phyloP scores from a whole-genome alignment of 2,113 vertebrate genomes.

The Alces alces region DNA sequence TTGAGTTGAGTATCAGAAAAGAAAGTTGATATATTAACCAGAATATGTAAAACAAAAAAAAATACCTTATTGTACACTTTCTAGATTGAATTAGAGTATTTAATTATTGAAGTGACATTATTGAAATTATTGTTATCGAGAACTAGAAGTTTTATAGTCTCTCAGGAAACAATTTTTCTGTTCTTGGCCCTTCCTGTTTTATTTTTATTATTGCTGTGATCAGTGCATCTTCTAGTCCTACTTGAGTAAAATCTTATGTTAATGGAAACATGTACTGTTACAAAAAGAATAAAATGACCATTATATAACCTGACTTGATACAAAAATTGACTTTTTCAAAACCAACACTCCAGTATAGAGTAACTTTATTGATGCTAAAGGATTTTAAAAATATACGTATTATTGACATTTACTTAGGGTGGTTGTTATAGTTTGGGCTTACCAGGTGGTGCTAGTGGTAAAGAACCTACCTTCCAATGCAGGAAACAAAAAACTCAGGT shows the following conservation, averaged over 20 bases:
- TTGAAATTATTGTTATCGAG: neutral
- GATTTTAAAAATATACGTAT: neutral
- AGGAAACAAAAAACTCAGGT: neutral
- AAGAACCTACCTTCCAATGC: neutral
- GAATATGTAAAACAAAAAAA: neutral
- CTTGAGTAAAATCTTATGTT: slow-evolving; percentile 55
- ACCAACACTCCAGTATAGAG: neutral
- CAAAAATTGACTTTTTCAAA: slow-evolving; percentile 18
- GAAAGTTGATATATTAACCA: neutral
- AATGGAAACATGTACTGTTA: slow-evolving; percentile 56
- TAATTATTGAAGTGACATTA: neutral
- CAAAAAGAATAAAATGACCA: slow-evolving; percentile 42
- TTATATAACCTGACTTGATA: neutral
- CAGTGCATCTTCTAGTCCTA: neutral
- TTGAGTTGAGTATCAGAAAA: neutral
- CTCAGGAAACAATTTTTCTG: neutral
- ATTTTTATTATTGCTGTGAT: slow-evolving; percentile 40
- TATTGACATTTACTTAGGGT: neutral
- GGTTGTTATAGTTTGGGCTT: neutral
- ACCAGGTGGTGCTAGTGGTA: neutral
- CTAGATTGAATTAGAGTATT: slow-evolving; percentile 20
- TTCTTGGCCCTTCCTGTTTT: slow-evolving; percentile 34
- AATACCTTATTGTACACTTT: neutral
- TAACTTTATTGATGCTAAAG: neutral
- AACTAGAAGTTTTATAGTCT: neutral